Evolutionary conservation across 2,797 vertebrate species (phyloP), one percentile per base, ranked within the genome.

Genomic region (Lacerta viridis): DNA sequence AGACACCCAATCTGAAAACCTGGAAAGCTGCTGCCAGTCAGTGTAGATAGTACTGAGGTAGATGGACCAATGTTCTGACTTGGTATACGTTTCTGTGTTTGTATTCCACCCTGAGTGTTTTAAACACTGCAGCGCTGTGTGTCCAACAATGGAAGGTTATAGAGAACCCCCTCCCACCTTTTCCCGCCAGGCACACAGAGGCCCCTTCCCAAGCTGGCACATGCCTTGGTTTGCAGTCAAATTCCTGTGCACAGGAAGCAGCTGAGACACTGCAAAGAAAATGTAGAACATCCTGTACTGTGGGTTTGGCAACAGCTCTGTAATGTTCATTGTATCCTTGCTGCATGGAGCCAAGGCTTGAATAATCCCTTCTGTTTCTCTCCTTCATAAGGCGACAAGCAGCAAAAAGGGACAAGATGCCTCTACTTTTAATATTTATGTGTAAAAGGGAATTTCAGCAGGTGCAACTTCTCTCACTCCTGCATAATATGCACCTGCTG

Each of bases 261-360:
- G 84, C 84, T 86, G 84, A 85, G 84, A 89, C 83, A 68, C 43
- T 43, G 61, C 69, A 76, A 85, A 85, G 43, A 55, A 85, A 85
- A 81, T 68, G 25, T 39, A 85, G 88, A 86, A 89, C 83, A 85
- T 75, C 33, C 71, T 89, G 88, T 89, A 39, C 88, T 69, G 33
- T 25, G 72, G 36, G 81, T 55, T 89, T 89, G 88, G 88, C 88
- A 86, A 86, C 64, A 59, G 78, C 78, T 89, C 78, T 82, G 61
- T 81, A 66, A 76, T 81, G 77, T 55, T 89, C 78, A 86, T 89
- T 89, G 88, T 89, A 86, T 69, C 83, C 84, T 69, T 89, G 27
- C 74, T 85, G 71, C 72, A 68, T 41, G 59, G 59, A 81, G 69
- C 88, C 88, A 85, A 76, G 4, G 41, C 61, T 85, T 69, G 79